These are phyloP conservation scores for Oreotrochilus melanogaster DNA, from an alignment of 2,113 vertebrate genomes.

Conservation along the genomic window DNA sequence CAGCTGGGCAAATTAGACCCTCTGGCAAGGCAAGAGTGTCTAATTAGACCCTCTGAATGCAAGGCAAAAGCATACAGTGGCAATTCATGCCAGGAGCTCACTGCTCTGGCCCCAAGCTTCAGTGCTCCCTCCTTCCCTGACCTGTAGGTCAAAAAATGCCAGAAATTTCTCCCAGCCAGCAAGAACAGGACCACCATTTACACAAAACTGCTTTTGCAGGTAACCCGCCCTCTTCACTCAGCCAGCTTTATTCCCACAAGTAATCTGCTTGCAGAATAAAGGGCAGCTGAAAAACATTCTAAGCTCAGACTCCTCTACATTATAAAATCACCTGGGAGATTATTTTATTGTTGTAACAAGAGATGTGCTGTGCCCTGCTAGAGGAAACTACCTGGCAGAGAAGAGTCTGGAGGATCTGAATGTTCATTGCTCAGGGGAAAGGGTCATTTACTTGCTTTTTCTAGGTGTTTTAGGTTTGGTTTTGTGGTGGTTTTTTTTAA, in stretches of 20 bases:
- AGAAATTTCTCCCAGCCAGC: not conserved
- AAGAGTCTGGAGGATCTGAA: not conserved
- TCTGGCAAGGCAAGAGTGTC: not conserved
- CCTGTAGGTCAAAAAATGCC: not conserved
- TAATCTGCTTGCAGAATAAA: not conserved
- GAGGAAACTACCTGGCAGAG: not conserved
- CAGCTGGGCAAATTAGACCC: conserved; percentile 1
- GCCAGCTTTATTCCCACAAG: not conserved
- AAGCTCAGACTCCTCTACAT: not conserved
- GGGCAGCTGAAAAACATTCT: not conserved
- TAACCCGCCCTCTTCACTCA: not conserved
- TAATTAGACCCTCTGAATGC: not conserved
- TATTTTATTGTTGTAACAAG: not conserved
- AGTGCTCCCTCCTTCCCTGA: not conserved
- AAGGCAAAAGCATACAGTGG: not conserved
- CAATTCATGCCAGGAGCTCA: rapidly evolving
- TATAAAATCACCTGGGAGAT: not conserved
- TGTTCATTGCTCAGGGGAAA: not conserved
- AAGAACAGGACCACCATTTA: not conserved
- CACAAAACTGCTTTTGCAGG: not conserved
- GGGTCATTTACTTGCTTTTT: not conserved
- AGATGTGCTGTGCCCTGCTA: not conserved
- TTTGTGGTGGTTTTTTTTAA: not conserved
- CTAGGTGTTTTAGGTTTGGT: not conserved
- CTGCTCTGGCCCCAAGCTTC: not conserved